A percentile compares a stretch with the other conserved stretches of the same genome.
Evolutionary conservation across 2,888 invertebrate species (phyloP).

Genomic region (Perizoma affinitatum): DNA sequence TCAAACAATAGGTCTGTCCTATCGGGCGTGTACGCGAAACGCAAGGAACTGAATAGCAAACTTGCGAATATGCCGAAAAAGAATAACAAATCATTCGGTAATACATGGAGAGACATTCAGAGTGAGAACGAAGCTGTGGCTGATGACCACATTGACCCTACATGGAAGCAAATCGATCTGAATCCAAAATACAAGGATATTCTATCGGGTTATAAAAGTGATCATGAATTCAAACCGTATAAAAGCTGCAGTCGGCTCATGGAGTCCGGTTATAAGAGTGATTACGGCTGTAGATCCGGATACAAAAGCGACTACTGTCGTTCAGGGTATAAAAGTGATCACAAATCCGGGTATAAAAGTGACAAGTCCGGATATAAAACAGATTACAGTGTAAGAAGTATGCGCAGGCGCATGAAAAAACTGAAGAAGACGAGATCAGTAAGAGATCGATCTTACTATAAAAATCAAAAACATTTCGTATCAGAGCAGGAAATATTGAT

Average conservation of each 20-base stretch:
- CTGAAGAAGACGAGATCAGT: constrained; percentile 80
- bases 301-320: constrained; percentile 79
- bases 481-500: constrained; percentile 85
- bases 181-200: constrained; percentile 86
- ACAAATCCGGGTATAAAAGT: constrained; percentile 85
- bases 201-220: constrained; percentile 85
- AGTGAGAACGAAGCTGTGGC: constrained; percentile 81
- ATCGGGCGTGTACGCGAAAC: constrained; percentile 79
- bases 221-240: constrained; percentile 80
- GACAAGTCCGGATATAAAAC: constrained; percentile 85
- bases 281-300: constrained; percentile 83
- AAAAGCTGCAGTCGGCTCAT: constrained; percentile 80
- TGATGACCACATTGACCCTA: constrained; percentile 85
- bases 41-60: constrained; percentile 79
- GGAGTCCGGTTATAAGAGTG: constrained; percentile 85
- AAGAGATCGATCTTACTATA: constrained; percentile 78
- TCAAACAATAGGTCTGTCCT: constrained; percentile 71
- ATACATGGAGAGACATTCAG: constrained; percentile 76
- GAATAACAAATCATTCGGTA: constrained; percentile 67
- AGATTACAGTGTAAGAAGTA: constrained; percentile 80
- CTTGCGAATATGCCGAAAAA: constrained; percentile 69
- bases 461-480: constrained; percentile 82
- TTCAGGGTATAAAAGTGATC: constrained; percentile 86
- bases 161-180: constrained; percentile 86
- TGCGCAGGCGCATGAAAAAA: constrained; percentile 77